A percentile compares a stretch with the other conserved stretches of the same genome.
Conservation (phyloP, 2,113 vertebrate species). For the Gasterosteus nipponicus region DNA sequence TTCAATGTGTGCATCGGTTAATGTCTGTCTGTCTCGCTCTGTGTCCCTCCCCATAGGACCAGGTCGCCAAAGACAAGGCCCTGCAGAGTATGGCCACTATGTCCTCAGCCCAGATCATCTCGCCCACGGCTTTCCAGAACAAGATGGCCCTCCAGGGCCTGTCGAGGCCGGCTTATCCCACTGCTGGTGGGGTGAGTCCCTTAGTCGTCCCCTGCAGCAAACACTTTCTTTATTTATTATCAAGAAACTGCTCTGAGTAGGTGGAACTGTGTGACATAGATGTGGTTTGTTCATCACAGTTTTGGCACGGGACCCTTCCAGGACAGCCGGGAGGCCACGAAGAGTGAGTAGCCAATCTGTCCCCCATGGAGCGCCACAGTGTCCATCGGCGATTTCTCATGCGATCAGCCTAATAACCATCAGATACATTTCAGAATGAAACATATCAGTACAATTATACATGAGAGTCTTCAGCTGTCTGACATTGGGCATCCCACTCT, state of each 20-base stretch:
- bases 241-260: not conserved
- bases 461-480: slow-evolving; percentile 64
- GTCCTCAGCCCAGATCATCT: slow-evolving; percentile 97
- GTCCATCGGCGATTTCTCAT: slow-evolving; percentile 39
- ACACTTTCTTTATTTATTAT: not conserved
- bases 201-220: not conserved
- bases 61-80: slow-evolving; percentile 97
- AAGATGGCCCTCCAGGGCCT: slow-evolving; percentile 91
- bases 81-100: slow-evolving; percentile 96
- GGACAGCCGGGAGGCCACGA: slow-evolving; percentile 89
- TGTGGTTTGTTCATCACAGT: slow-evolving; percentile 76
- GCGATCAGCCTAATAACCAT: slow-evolving; percentile 37
- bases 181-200: slow-evolving; percentile 89
- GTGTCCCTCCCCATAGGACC: slow-evolving; percentile 83
- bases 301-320: slow-evolving; percentile 91
- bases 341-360: slow-evolving; percentile 84
- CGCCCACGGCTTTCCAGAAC: slow-evolving; percentile 91
- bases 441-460: slow-evolving; percentile 57
- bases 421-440: slow-evolving; percentile 53
- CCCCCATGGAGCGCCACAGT: not conserved
- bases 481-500: slow-evolving; percentile 45
- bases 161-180: slow-evolving; percentile 86
- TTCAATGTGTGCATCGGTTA: slow-evolving; percentile 15
- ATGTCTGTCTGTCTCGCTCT: slow-evolving; percentile 55
- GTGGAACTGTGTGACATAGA: not conserved